Percentiles rank a stretch among this genome's conserved stretches.
Evolutionary conservation across 1,140 invertebrate species (phyloP).

Genomic region (Dinoponera quadriceps): DNA sequence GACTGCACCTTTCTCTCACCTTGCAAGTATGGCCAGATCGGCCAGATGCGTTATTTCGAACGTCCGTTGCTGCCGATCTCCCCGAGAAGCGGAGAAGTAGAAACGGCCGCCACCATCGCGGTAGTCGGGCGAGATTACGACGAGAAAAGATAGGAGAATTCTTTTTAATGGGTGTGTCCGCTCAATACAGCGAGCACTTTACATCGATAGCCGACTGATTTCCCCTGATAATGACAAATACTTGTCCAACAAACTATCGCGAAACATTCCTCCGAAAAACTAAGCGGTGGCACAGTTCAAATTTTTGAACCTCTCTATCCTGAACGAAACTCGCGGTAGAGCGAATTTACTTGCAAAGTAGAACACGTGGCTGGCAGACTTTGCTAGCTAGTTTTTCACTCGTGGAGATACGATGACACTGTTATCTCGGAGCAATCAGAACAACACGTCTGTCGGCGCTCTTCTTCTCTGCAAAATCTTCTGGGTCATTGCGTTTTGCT

Average conservation of each 20-base stretch:
- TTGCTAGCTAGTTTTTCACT: neutral
- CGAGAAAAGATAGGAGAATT: conserved; percentile 15
- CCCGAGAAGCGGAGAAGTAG: conserved; percentile 3
- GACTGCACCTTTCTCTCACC: conserved; percentile 79
- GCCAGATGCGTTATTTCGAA: conserved; percentile 74
- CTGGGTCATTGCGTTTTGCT: conserved; percentile 45
- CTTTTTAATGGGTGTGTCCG: conserved; percentile 40
- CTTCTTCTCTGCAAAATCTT: conserved; percentile 37
- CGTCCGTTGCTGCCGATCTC: conserved; percentile 25
- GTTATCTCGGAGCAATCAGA: neutral
- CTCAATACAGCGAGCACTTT: conserved; percentile 2
- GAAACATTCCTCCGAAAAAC: neutral
- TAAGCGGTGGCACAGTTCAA: no score
- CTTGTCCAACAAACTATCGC: neutral
- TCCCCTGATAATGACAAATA: neutral
- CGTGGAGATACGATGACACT: conserved; percentile 7
- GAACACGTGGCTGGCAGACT: neutral
- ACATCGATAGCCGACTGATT: conserved; percentile 7
- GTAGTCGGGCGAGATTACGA: conserved; percentile 20
- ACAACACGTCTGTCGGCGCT: no score
- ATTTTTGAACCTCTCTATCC: no score
- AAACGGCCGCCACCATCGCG: neutral
- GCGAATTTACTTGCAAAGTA: conserved; percentile 10
- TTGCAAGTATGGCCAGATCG: conserved; percentile 9
- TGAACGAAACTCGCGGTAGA: neutral